Evolutionary conservation across 2,797 vertebrate genomes (phyloP), one percentile per base, ranked within the genome.

Genomic region (Acipenser transmontanus): DNA sequence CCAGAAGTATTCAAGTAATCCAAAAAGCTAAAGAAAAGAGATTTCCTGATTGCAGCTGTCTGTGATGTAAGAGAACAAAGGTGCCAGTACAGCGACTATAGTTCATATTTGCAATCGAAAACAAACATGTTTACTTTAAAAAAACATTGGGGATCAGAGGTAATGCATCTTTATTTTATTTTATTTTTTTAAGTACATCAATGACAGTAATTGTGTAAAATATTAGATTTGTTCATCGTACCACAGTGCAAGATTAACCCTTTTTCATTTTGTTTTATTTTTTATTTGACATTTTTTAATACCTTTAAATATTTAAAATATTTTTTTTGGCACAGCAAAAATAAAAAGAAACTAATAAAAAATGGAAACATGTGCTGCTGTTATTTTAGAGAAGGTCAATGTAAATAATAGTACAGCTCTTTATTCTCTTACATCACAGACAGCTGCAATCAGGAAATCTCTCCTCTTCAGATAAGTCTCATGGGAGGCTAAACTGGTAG

Each of bases 381-480:
- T 34, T 34, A 34, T 34, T 34, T 34, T 34, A 34, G 34, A 34
- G 34, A 34, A 34, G 2, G 48, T 64, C 59, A 68, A 64, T 67
- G 68, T 47, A 66, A 10, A 8, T 72, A 69, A 68, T 57, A 66
- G 63, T 54, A 64, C 8, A 34, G 20, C 47, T 17, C 72, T 76
- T 87, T 85, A 77, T 90, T 89, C 80, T 78, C 85, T 89, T 91
- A 89, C 88, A 82, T 78, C 81, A 72, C 75, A 72, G 78, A 80
- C 79, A 76, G 81, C 71, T 74, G 73, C 67, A 64, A 8, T 63
- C 66, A 54, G 63, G 13, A 61, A 50, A 66, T 69, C 57, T 50
- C 61, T 59, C 3, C 8, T 1, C 50, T 52, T 52, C 50, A 8
- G 8, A 12, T 12, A 52, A 8, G 34, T 12, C 8, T 50, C 47